These are phyloP conservation scores for Elysia crispata DNA, from an alignment of 2,888 invertebrate species.

Conservation along the genomic window DNA sequence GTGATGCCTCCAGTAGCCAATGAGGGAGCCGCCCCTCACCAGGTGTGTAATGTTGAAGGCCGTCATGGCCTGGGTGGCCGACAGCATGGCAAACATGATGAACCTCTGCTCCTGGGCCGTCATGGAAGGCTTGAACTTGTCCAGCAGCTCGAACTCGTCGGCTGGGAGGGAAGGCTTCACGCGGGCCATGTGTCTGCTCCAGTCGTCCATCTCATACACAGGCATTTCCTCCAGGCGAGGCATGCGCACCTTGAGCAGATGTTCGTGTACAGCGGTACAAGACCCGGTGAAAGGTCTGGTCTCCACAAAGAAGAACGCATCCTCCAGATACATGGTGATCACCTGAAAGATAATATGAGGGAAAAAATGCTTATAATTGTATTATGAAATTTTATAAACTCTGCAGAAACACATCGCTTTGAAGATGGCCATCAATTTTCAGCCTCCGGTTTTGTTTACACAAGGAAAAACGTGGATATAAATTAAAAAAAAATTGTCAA, in stretches of 20 bases:
- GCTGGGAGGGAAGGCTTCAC: neutral
- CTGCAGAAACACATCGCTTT: no score
- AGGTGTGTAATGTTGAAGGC: conserved; percentile 48
- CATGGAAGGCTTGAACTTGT: conserved; percentile 50
- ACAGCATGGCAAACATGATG: conserved; percentile 45
- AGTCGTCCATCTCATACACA: conserved; percentile 40
- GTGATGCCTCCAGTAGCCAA: conserved; percentile 49
- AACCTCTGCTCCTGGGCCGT: conserved; percentile 44
- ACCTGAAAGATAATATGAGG: no score
- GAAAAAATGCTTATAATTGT: no score
- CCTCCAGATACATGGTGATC: conserved; percentile 43
- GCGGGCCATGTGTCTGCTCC: conserved; percentile 22
- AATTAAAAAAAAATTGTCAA: no score
- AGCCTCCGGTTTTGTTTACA: no score
- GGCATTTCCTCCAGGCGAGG: conserved; percentile 39
- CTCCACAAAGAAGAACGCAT: conserved; percentile 49
- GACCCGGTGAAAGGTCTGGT: conserved; percentile 35
- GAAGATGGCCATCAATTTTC: no score
- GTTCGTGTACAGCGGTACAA: conserved; percentile 37
- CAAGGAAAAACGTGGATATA: no score
- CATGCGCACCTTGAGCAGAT: conserved; percentile 33
- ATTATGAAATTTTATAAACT: no score
- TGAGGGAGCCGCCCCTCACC: conserved; percentile 44
- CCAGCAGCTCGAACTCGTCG: conserved; percentile 35
- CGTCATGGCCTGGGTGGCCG: conserved; percentile 43